Percentiles rank a stretch among this genome's conserved stretches.
Conservation (phyloP, 2,888 invertebrate species). For the Pharmacophagus antenor region DNA sequence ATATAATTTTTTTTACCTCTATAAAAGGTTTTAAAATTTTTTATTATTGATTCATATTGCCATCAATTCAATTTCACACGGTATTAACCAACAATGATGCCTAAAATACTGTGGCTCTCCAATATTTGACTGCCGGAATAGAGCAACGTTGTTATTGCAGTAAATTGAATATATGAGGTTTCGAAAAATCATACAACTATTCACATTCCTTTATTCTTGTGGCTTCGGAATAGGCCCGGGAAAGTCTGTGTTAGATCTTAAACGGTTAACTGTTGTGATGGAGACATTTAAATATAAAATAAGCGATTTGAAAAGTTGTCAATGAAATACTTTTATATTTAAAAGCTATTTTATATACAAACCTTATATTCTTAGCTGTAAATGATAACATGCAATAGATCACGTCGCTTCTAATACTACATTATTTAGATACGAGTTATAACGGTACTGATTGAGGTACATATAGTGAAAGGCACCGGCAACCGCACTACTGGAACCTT, state of each 20-base stretch:
- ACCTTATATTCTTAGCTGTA: conserved; percentile 27
- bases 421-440: conserved; percentile 27
- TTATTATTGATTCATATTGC: too few species aligned
- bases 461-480: conserved; percentile 29
- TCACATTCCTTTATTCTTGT: too few species aligned
- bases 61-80: conserved; percentile 35
- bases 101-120: neutral
- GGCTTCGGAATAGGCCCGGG: too few species aligned
- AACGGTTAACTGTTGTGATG: too few species aligned
- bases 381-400: conserved; percentile 25
- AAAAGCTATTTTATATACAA: conserved; percentile 20
- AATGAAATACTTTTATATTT: too few species aligned
- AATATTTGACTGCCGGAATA: neutral
- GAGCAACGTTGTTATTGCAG: neutral
- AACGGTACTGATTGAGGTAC: conserved; percentile 28
- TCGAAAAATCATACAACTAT: too few species aligned
- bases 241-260: neutral
- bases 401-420: conserved; percentile 19
- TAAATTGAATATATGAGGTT: neutral
- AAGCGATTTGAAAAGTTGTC: neutral
- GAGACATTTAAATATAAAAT: too few species aligned
- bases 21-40: too few species aligned
- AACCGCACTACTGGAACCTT: conserved; percentile 18
- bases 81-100: neutral
- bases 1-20: too few species aligned